A percentile compares a stretch with the other conserved stretches of the same genome.
Evolutionary conservation across 1,140 invertebrate genomes (phyloP).

Genomic region (Pogonomyrmex barbatus): DNA sequence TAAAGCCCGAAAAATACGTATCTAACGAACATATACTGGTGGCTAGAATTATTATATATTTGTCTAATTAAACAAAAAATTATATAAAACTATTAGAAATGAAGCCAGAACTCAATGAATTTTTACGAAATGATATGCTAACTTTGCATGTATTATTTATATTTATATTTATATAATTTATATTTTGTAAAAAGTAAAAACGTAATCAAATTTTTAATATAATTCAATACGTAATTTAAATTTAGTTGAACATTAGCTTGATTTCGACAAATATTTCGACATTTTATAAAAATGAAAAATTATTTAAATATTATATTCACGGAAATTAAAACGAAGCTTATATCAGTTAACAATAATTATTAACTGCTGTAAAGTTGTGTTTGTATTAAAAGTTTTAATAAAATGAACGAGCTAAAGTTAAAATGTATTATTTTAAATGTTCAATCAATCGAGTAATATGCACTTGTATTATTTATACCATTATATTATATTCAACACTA

Average conservation of each 20-base stretch:
- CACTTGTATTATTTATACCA: not conserved
- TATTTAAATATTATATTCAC: constrained; percentile 9
- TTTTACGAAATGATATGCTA: too few relatives aligned
- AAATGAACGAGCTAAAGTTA: constrained; percentile 3
- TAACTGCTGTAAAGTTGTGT: not conserved
- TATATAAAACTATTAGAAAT: too few relatives aligned
- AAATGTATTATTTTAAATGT: constrained; percentile 10
- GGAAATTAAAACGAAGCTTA: constrained; percentile 3
- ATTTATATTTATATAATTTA: not conserved
- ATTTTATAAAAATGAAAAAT: constrained; percentile 26
- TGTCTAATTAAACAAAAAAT: too few relatives aligned
- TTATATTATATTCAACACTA: not conserved
- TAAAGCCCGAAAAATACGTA: too few relatives aligned
- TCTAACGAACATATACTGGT: too few relatives aligned
- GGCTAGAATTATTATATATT: too few relatives aligned
- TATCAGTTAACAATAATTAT: not conserved
- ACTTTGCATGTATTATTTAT: too few relatives aligned
- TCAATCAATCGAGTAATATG: not conserved
- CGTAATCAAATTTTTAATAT: not conserved
- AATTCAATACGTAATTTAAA: not conserved
- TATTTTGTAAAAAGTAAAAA: not conserved
- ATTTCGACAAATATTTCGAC: not conserved
- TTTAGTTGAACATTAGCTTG: not conserved
- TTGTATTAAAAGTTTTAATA: constrained; percentile 10
- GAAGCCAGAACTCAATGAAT: too few relatives aligned